Base-by-base conservation (phyloP, 2,113 vertebrate genomes). In the Hymenochirus boettgeri region DNA sequence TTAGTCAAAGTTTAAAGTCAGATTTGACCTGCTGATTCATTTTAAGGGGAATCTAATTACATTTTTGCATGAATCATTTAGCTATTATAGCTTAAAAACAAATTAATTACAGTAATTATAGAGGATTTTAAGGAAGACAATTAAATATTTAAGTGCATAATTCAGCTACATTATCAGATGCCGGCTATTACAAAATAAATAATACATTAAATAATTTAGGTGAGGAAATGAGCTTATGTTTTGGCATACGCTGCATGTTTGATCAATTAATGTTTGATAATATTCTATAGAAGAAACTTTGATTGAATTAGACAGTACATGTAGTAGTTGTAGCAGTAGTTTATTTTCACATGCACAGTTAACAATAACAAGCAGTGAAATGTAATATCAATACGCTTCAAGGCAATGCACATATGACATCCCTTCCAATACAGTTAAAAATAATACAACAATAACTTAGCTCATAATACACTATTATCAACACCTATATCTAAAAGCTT, bases 11-110 rank as follows among this genome's bases (percentile, higher is more conserved):
- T 10, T 5, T 31, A 31, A 31, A 5, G 10, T 31, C 33, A 54
- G 59, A 26, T 73, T 23, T 71, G 57, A 71, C 65, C 70, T 66
- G 62, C 27, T 70, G 66, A 73, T 39, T 61, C 42, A 61, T 19
- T 48, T 25, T 31, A 61, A 29, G 9, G 4, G 17, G 45, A 61
- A 61, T 61, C 42, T 61, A 61, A 61, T 61, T 61, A 61, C 58
- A 26, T 47, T 17, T 47, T 42, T 48, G 26, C 42, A 48, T 61
- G 24, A 31, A 61, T 48, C 45, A 25, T 61, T 61, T 42, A 61
- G 42, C 42, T 61, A 24, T 48, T 61, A 48, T 26, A 48, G 45
- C 24, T n/a, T 42, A 61, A 61, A 61, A 61, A 61, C 31, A 42
- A 61, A 61, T 61, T 61, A 61, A 61, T 61, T 61, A 42, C 26